phyloP scores from a whole-genome alignment of 1,140 invertebrate genomes.

The Rhyacophila brunnea region DNA sequence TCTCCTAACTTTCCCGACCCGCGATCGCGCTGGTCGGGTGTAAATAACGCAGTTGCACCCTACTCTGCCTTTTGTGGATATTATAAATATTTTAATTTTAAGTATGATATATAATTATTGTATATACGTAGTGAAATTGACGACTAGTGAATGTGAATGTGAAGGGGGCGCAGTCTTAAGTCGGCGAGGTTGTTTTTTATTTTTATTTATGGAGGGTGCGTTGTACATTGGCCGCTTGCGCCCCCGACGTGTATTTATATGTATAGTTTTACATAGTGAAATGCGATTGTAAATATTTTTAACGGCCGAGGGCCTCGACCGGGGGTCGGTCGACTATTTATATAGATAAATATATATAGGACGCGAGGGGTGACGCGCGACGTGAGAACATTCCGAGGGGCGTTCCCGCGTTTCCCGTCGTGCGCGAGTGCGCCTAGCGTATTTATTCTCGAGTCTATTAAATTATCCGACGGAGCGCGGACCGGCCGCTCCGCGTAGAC shows the following conservation, averaged over 20 bases:
- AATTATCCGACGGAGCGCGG: slow-evolving; percentile 17
- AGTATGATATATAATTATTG: slow-evolving; percentile 1
- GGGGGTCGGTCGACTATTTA: slow-evolving; percentile 18
- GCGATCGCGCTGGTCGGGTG: no score
- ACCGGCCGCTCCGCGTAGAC: slow-evolving; percentile 52
- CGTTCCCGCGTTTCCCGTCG: slow-evolving; percentile 19
- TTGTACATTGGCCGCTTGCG: neutral
- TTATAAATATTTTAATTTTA: no score
- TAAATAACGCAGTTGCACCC: no score
- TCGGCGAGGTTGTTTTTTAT: no score
- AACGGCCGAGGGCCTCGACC: slow-evolving; percentile 1
- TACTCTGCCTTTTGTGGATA: no score
- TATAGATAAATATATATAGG: slow-evolving; percentile 33
- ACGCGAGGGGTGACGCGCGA: no score
- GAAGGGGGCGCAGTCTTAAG: no score
- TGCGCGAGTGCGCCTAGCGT: slow-evolving; percentile 30
- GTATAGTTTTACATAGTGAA: slow-evolving; percentile 27
- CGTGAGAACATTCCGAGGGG: slow-evolving; percentile 26
- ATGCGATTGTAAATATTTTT: slow-evolving; percentile 2
- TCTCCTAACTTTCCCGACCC: no score
- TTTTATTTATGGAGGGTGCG: no score
- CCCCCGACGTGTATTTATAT: slow-evolving; percentile 25
- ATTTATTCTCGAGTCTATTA: slow-evolving; percentile 41
- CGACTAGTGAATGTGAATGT: no score
- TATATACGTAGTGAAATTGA: no score